A percentile compares a stretch with the other conserved stretches of the same genome.
phyloP scores from a whole-genome alignment of 2,113 vertebrate species.

The Hippocampus barbouri region DNA sequence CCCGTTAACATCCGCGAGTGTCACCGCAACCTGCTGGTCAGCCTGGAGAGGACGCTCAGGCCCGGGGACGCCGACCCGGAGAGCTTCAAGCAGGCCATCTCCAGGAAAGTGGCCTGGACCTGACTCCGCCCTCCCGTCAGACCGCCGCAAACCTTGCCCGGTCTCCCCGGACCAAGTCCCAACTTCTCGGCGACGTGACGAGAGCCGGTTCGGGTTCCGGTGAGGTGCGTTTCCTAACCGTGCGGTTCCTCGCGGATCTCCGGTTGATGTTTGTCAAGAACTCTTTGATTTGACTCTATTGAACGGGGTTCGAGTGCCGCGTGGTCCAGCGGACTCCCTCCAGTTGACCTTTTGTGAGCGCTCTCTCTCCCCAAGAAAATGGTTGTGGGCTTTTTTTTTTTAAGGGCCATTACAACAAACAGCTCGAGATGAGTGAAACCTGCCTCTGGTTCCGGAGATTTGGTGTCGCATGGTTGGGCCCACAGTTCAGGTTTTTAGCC shows the following conservation, averaged over 20 bases:
- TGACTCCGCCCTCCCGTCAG: conserved; percentile 36
- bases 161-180: too few species aligned
- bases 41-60: conserved; percentile 73
- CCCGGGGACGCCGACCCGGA: conserved; percentile 62
- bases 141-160: too few species aligned
- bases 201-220: background rate
- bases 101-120: conserved; percentile 76
- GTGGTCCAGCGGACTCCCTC: background rate
- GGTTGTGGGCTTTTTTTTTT: background rate
- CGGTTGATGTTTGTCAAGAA: background rate
- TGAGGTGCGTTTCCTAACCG: background rate
- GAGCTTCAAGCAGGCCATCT: conserved; percentile 76
- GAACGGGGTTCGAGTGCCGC: background rate
- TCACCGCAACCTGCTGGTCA: conserved; percentile 76
- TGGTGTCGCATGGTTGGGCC: background rate
- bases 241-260: background rate
- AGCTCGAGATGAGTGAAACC: background rate
- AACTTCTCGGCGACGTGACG: background rate
- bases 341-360: background rate
- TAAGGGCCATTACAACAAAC: background rate
- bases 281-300: background rate
- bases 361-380: too few species aligned
- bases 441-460: background rate
- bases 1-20: conserved; percentile 73
- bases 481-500: too few species aligned